Percentiles rank a stretch among this genome's conserved stretches.
phyloP scores from a whole-genome alignment of 2,113 vertebrate genomes.

The Caloenas nicobarica region DNA sequence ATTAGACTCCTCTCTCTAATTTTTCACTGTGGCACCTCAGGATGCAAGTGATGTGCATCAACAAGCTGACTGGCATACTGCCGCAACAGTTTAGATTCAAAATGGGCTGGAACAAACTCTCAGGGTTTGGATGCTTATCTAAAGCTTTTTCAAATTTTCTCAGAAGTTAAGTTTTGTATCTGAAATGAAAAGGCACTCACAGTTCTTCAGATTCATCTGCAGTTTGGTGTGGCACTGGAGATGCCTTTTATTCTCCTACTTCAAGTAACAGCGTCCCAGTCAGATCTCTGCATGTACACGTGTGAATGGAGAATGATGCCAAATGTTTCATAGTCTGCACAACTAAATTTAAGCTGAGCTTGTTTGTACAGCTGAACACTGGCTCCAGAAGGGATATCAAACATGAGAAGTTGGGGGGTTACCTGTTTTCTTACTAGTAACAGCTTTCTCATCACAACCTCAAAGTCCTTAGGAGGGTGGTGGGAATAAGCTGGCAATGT shows the following conservation, averaged over 20 bases:
- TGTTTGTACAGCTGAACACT: constrained; percentile 50
- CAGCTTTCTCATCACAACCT: not conserved
- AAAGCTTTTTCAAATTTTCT: not conserved
- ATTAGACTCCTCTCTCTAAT: not conserved
- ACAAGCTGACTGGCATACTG: not conserved
- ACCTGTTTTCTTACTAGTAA: not conserved
- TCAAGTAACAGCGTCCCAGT: not conserved
- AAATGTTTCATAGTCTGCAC: not conserved
- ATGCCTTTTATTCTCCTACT: not conserved
- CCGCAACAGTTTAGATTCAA: not conserved
- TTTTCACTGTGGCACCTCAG: not conserved
- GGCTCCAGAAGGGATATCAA: not conserved
- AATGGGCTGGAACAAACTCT: not conserved
- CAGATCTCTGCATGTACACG: not conserved
- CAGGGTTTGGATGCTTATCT: not conserved
- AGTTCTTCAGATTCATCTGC: not conserved
- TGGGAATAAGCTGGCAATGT: not conserved
- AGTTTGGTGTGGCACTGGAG: not conserved
- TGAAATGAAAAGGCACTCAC: not conserved
- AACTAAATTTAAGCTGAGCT: constrained; percentile 35
- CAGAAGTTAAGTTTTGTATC: not conserved
- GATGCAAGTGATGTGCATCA: not conserved
- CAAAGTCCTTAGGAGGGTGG: not conserved
- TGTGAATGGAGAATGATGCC: not conserved
- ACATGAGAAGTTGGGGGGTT: not conserved